Percentiles rank a stretch among this genome's conserved stretches.
phyloP scores from a whole-genome alignment of 2,888 invertebrate genomes.

The Drosophila nr. perissopoda region DNA sequence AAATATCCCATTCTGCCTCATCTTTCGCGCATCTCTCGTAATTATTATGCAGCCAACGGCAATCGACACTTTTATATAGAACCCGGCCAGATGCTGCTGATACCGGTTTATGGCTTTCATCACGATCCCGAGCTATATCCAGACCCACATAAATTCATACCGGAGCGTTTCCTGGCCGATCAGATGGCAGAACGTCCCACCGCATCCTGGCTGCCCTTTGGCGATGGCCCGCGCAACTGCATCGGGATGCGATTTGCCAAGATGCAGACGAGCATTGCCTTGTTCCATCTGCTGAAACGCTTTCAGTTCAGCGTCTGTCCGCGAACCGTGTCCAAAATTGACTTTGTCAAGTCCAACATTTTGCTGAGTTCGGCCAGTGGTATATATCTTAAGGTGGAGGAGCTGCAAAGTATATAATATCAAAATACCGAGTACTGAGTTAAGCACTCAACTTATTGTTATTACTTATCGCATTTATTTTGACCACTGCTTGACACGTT shows the following conservation, averaged over 20 bases:
- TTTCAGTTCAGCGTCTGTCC: slow-evolving; percentile 62
- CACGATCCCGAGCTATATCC: slow-evolving; percentile 87
- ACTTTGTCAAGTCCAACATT: slow-evolving; percentile 47
- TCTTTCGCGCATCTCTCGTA: slow-evolving; percentile 85
- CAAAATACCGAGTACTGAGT: neutral
- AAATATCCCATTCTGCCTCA: slow-evolving; percentile 86
- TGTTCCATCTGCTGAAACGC: slow-evolving; percentile 59
- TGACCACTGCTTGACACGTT: slow-evolving; percentile 20
- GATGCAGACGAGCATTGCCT: slow-evolving; percentile 71
- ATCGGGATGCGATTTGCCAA: slow-evolving; percentile 79
- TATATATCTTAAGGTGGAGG: slow-evolving; percentile 58
- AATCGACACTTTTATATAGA: slow-evolving; percentile 85
- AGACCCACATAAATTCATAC: slow-evolving; percentile 87
- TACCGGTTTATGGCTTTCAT: slow-evolving; percentile 87
- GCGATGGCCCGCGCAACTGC: slow-evolving; percentile 79
- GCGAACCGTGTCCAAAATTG: slow-evolving; percentile 61
- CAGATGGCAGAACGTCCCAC: slow-evolving; percentile 85
- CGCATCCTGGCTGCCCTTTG: slow-evolving; percentile 78
- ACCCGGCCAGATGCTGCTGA: slow-evolving; percentile 85
- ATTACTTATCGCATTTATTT: slow-evolving; percentile 3
- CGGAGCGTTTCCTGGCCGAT: slow-evolving; percentile 87
- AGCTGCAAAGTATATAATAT: slow-evolving; percentile 23
- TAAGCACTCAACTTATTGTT: neutral
- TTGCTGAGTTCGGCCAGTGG: slow-evolving; percentile 47
- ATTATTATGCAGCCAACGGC: slow-evolving; percentile 85